These are phyloP conservation scores for Piscicola geometra DNA, from an alignment of 2,888 invertebrate species.

Conservation along the genomic window DNA sequence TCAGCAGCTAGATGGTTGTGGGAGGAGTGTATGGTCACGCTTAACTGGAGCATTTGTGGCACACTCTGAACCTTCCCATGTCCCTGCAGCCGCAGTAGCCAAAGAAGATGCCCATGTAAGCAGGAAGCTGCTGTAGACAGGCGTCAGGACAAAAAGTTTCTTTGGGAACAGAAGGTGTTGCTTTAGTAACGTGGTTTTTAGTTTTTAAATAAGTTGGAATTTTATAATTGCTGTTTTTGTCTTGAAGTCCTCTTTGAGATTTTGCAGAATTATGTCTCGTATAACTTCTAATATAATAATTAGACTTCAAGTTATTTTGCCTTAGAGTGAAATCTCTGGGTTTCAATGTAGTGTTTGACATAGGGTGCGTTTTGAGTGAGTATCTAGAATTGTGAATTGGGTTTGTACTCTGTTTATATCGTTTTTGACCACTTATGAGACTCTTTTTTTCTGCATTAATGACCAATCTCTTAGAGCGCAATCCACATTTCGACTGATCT, in stretches of 20 bases:
- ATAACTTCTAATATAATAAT: too few relatives aligned
- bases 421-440: not conserved
- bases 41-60: constrained; percentile 28
- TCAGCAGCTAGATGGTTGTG: too few relatives aligned
- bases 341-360: too few relatives aligned
- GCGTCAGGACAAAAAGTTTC: not conserved
- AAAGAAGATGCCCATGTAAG: constrained; percentile 2
- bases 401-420: not conserved
- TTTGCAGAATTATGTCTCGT: not conserved
- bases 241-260: not conserved
- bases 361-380: not conserved
- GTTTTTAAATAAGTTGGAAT: too few relatives aligned
- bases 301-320: too few relatives aligned
- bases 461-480: constrained; percentile 8
- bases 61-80: constrained; percentile 35
- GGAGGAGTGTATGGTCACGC: too few relatives aligned
- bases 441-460: not conserved
- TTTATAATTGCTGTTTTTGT: too few relatives aligned
- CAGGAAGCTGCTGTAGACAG: constrained; percentile 2
- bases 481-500: not conserved
- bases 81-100: constrained; percentile 38
- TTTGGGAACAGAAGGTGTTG: not conserved
- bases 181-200: not conserved
- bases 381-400: not conserved
- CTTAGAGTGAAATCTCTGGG: too few relatives aligned